Base-by-base conservation (phyloP, 2,888 invertebrate species). In the Amiota minor region DNA sequence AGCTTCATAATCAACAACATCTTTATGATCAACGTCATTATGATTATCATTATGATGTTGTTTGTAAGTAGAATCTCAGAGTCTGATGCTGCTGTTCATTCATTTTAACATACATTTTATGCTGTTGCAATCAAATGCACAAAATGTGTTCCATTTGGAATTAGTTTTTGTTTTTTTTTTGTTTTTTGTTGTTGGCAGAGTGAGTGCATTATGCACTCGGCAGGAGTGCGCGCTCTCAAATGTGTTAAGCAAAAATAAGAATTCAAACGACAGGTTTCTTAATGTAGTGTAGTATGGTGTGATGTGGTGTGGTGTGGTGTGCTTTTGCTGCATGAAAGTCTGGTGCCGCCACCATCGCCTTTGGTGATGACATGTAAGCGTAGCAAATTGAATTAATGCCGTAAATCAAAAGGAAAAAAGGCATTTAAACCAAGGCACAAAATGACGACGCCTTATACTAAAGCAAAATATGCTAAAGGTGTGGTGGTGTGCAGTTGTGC, bases 341-440 rank as follows among this genome's bases (percentile, higher is more conserved):
- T 59, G 59, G 9, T 8, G 18, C 16, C 18, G 18, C 2, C 9
- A 18, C 55, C 12, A 59, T 1, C 20, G 59, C 59, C 20, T 11
- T 18, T 18, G 59, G 18, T 20, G 16, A 14, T 53, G 16, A 53
- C 53, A 47, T 35, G 65, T 47, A 65, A 18, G 65, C 65, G 65
- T 65, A n/a, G 47, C 65, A 65, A 65, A 65, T 65, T 65, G 65
- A 47, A 65, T 47, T 65, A 65, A 47, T 65, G 65, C 47, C 16
- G 65, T 65, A 65, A 65, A 65, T 65, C 65, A 65, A 65, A 65
- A 65, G 47, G 65, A 47, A 65, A 65, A 65, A 65, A 65, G 9
- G 59, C 59, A 59, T 59, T 20, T n/a, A 62, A 45, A 12, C 9
- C 45, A 20, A 61, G 20, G 20, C 9, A 18, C 18, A 61, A 9